Conservation (phyloP, 2,888 invertebrate genomes). For the Hecatera dysodea region DNA sequence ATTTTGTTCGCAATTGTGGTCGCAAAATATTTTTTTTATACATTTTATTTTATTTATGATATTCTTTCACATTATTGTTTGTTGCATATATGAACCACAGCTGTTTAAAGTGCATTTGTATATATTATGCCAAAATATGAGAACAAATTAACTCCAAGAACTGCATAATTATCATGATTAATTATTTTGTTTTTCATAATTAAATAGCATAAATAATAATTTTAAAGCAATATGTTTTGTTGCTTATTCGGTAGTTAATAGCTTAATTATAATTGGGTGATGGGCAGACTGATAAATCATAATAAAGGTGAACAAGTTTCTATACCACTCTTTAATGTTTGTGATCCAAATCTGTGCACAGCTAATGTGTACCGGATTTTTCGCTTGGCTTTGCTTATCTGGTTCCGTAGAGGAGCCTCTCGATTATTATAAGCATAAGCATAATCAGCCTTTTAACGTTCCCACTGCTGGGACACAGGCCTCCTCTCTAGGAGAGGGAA, state of each 20-base stretch:
- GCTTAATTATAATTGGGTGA: slow-evolving; percentile 16
- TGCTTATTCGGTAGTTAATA: slow-evolving; percentile 1
- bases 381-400: no score
- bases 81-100: background rate
- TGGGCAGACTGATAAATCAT: slow-evolving; percentile 49
- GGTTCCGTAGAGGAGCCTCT: no score
- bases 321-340: background rate
- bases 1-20: no score
- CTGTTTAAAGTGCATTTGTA: background rate
- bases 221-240: background rate
- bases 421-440: no score
- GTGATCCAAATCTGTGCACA: slow-evolving; percentile 9
- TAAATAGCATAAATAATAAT: background rate
- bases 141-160: background rate
- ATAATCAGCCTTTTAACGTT: no score
- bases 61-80: background rate
- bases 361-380: no score
- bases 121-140: slow-evolving; percentile 2
- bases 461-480: no score
- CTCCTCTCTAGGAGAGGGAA: no score
- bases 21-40: no score
- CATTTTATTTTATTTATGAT: no score
- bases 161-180: background rate
- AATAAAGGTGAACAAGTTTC: slow-evolving; percentile 64
- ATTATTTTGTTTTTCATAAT: slow-evolving; percentile 6